Conservation (phyloP, 2,888 invertebrate species). For the Pterobdella sp. region DNA sequence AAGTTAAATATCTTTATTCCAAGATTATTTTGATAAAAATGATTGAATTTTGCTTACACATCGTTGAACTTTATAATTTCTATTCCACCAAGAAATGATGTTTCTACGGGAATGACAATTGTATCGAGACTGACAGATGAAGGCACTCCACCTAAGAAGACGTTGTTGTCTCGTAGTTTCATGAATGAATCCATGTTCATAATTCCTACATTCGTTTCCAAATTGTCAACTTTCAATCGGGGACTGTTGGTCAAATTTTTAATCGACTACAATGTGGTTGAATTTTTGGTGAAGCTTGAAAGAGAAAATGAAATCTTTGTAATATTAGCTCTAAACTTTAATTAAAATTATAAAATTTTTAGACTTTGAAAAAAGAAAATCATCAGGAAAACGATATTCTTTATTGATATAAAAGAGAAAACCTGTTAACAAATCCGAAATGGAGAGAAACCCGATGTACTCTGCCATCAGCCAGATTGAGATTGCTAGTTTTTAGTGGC, state of each 20-base stretch:
- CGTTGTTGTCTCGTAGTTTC: slow-evolving; percentile 29
- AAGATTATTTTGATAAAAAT: not conserved
- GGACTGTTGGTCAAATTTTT: slow-evolving; percentile 33
- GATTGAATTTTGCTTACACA: not conserved
- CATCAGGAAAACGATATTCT: no score
- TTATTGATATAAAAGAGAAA: no score
- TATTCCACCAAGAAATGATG: slow-evolving; percentile 34
- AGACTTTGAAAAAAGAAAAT: no score
- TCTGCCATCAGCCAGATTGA: slow-evolving; percentile 37
- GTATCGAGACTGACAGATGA: slow-evolving; percentile 27
- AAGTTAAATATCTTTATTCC: not conserved
- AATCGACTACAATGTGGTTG: slow-evolving; percentile 5
- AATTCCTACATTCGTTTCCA: slow-evolving; percentile 34
- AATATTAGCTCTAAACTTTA: no score
- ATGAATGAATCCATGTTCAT: slow-evolving; percentile 36
- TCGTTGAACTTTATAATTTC: slow-evolving; percentile 12
- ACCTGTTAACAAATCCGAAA: slow-evolving; percentile 37
- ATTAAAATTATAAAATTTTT: no score
- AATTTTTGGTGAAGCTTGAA: no score
- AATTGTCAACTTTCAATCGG: slow-evolving; percentile 34
- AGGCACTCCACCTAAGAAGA: slow-evolving; percentile 38
- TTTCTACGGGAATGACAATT: slow-evolving; percentile 32
- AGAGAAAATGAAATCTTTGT: no score
- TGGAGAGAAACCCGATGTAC: slow-evolving; percentile 36
- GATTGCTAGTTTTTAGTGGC: slow-evolving; percentile 34